Conservation (phyloP, 2,797 vertebrate species). For the Argyrosomus regius region DNA sequence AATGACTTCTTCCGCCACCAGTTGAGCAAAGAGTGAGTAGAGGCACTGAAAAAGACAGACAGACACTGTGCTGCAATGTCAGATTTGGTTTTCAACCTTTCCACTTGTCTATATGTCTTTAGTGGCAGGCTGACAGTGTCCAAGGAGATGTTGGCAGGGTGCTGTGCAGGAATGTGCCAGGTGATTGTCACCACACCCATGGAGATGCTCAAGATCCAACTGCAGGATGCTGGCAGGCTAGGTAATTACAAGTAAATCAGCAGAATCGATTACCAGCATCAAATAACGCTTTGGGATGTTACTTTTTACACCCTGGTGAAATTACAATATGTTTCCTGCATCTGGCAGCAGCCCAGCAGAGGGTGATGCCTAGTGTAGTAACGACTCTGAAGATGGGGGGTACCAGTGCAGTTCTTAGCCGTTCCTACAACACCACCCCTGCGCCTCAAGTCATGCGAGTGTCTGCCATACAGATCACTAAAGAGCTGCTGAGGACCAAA, state of each 20-base stretch:
- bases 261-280: background rate
- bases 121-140: slow-evolving; percentile 84
- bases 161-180: slow-evolving; percentile 90
- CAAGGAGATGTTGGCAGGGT: slow-evolving; percentile 90
- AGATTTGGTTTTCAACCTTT: background rate
- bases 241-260: slow-evolving; percentile 66
- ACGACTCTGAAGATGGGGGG: slow-evolving; percentile 83
- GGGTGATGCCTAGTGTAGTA: slow-evolving; percentile 77
- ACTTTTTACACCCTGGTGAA: background rate
- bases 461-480: slow-evolving; percentile 87
- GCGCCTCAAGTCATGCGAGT: slow-evolving; percentile 71
- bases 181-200: slow-evolving; percentile 89
- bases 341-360: slow-evolving; percentile 86
- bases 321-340: background rate
- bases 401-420: slow-evolving; percentile 81
- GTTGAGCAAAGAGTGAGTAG: slow-evolving; percentile 85
- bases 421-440: slow-evolving; percentile 83
- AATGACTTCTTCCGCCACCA: slow-evolving; percentile 89
- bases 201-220: slow-evolving; percentile 92
- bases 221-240: slow-evolving; percentile 90
- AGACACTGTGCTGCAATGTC: background rate
- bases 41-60: background rate
- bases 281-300: background rate
- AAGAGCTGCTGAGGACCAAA: slow-evolving; percentile 86
- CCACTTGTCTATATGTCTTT: slow-evolving; percentile 3